phyloP scores from a whole-genome alignment of 2,797 vertebrate species.

The Rhyacichthys aspro region DNA sequence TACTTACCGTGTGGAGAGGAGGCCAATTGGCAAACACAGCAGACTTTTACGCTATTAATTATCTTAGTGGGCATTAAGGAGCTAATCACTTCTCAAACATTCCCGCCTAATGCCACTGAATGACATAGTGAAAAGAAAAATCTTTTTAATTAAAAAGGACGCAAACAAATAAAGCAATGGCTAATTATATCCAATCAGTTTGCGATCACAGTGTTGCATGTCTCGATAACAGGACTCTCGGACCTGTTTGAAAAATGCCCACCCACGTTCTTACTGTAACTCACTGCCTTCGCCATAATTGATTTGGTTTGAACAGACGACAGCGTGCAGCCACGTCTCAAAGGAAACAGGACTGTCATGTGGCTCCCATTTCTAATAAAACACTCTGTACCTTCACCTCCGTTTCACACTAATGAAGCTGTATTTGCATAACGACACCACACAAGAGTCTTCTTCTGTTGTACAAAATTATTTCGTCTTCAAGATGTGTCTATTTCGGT shows the following conservation, averaged over 20 bases:
- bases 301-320: constrained; percentile 65
- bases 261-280: constrained; percentile 56
- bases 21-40: constrained; percentile 31
- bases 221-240: constrained; percentile 75
- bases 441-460: constrained; percentile 2
- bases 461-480: constrained; percentile 30
- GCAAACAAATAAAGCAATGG: constrained; percentile 65
- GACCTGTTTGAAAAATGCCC: constrained; percentile 62
- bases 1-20: constrained; percentile 19
- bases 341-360: constrained; percentile 67
- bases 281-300: constrained; percentile 62
- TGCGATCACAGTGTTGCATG: constrained; percentile 67
- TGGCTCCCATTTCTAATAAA: constrained; percentile 53
- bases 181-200: constrained; percentile 75
- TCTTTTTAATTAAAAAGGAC: constrained; percentile 68
- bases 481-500: constrained; percentile 43
- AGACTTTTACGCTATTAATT: constrained; percentile 60
- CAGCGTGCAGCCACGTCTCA: constrained; percentile 55
- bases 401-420: constrained; percentile 67
- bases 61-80: constrained; percentile 37
- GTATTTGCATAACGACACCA: constrained; percentile 55
- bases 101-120: constrained; percentile 47
- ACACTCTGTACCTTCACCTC: constrained; percentile 54
- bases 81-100: constrained; percentile 69
- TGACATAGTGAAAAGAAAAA: constrained; percentile 48